These are phyloP conservation scores for Argopecten irradians DNA, from an alignment of 1,140 invertebrate species.

Conservation along the genomic window DNA sequence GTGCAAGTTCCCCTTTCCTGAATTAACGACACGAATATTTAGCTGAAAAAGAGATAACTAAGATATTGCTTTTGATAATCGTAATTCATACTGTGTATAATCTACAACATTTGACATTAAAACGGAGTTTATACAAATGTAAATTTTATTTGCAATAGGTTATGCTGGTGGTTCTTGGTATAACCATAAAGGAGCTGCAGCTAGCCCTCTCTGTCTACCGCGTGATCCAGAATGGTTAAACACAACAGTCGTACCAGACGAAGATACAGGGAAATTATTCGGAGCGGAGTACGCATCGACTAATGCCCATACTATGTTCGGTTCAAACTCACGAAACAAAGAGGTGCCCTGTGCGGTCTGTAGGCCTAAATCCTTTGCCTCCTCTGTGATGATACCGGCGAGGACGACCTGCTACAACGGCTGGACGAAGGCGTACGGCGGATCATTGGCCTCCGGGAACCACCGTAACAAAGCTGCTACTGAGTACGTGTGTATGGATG, in stretches of 20 bases:
- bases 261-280: not conserved
- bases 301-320: not conserved
- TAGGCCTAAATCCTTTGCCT: constrained; percentile 19
- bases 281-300: constrained; percentile 51
- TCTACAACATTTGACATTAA: too few species aligned
- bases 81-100: too few species aligned
- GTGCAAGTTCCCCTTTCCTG: too few species aligned
- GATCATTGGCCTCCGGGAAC: constrained; percentile 49
- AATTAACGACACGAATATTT: too few species aligned
- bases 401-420: constrained; percentile 42
- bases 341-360: constrained; percentile 57
- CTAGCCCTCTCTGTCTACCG: not conserved
- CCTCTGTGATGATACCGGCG: constrained; percentile 55
- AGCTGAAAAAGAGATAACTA: too few species aligned
- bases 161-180: not conserved
- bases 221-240: not conserved
- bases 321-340: constrained; percentile 28
- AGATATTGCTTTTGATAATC: too few species aligned
- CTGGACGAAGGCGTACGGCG: constrained; percentile 54
- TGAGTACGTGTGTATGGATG: constrained; percentile 56
- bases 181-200: not conserved
- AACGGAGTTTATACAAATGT: too few species aligned
- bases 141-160: not conserved
- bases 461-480: constrained; percentile 2
- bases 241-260: not conserved